A percentile compares a stretch with the other conserved stretches of the same genome.
Evolutionary conservation across 2,113 vertebrate species (phyloP).

Genomic region (Calonectris borealis): DNA sequence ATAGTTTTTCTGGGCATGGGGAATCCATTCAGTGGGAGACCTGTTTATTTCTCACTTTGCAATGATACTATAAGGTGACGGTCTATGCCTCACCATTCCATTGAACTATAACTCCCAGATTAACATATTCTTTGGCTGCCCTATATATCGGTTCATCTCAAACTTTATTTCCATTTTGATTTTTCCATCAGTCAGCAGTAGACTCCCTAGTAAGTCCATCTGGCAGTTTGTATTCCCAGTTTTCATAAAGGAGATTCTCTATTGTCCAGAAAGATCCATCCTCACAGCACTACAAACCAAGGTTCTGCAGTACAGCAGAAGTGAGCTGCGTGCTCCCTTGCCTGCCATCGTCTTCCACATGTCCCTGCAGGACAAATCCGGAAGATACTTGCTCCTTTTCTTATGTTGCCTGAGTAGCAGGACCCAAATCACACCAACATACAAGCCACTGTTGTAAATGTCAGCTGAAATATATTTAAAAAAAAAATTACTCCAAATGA

Average conservation of each 20-base stretch:
- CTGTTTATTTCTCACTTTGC: not conserved
- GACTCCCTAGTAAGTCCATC: not conserved
- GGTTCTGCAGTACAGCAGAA: not conserved
- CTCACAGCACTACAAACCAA: not conserved
- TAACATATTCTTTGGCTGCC: not conserved
- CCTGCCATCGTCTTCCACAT: not conserved
- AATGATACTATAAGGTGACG: not conserved
- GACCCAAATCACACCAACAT: not conserved
- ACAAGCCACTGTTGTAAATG: not conserved
- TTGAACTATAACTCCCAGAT: not conserved
- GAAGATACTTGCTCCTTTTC: not conserved
- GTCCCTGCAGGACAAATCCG: not conserved
- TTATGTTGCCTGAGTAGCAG: not conserved
- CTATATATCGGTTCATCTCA: not conserved
- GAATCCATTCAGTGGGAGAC: not conserved
- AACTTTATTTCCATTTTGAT: not conserved
- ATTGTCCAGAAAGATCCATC: not conserved
- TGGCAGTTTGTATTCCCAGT: not conserved
- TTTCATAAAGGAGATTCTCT: not conserved
- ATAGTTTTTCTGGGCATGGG: not conserved
- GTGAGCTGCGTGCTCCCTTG: not conserved
- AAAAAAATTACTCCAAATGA: not conserved
- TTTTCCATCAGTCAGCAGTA: not conserved
- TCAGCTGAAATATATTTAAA: not conserved
- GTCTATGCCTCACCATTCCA: not conserved